These are phyloP conservation scores for Taeniopygia guttata DNA, from an alignment of 2,797 vertebrate genomes.

Conservation along the genomic window DNA sequence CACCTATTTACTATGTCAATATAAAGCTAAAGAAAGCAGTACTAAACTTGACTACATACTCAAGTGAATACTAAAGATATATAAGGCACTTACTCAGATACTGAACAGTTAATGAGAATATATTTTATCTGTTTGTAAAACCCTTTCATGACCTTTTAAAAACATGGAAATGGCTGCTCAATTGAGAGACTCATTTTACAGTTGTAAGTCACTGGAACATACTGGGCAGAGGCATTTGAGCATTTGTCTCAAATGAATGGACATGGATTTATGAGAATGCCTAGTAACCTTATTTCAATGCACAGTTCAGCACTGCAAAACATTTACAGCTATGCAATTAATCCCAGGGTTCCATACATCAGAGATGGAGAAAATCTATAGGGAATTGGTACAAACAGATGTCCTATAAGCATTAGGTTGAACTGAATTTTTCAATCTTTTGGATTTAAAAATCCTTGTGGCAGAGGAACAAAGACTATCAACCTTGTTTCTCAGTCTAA, in stretches of 20 bases:
- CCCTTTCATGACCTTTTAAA: not conserved
- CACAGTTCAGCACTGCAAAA: not conserved
- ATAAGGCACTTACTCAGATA: not conserved
- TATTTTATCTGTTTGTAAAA: not conserved
- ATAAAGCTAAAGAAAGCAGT: not conserved
- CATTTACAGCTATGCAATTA: not conserved
- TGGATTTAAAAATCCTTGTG: not conserved
- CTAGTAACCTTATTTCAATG: not conserved
- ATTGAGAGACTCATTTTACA: not conserved
- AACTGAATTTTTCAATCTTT: not conserved
- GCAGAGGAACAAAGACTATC: not conserved
- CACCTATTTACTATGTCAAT: not conserved
- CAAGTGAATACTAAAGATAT: not conserved
- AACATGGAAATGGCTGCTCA: not conserved
- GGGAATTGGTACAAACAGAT: not conserved
- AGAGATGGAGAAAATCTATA: not conserved
- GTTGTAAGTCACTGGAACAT: not conserved
- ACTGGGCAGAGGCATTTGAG: not conserved
- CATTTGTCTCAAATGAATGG: slow-evolving; percentile 2
- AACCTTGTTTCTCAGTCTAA: not conserved
- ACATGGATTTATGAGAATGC: not conserved
- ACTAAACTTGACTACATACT: not conserved
- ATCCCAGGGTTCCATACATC: not conserved
- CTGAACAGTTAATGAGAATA: not conserved
- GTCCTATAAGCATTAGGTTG: not conserved